Base-by-base conservation (phyloP, 2,888 invertebrate genomes). In the Apeira syringaria region DNA sequence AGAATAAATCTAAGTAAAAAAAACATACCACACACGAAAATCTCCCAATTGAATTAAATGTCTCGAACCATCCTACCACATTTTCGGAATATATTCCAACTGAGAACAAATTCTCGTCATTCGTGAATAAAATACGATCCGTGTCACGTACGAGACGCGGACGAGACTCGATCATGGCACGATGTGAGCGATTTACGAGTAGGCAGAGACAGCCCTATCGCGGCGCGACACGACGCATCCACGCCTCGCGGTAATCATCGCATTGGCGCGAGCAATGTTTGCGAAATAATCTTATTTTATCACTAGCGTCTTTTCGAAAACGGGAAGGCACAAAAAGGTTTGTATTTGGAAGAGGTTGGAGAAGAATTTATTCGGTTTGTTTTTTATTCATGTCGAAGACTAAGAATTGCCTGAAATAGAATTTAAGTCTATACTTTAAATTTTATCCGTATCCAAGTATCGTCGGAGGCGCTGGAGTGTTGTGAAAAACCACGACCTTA, bases 51-150 rank as follows among this genome's bases (percentile, higher is more conserved):
- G 28, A 43, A 45, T 45, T 34, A 38, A 38, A 44, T 34, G 30
- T 45, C 12, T 26, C 17, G 8, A 26, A n/a, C 18, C 15, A 8
- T 39, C 29, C 26, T 38, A 45, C 27, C 35, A 27, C 34, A 35
- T 36, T 31, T 12, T 18, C 8, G 22, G 36, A 20, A 36, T 29
- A 25, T 27, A 33, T 41, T 37, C 32, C 40, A 24, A 10, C 15
- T 33, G 26, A 22, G 25, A 27, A 17, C 27, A 28, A 27, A 43
- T 32, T 43, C 30, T 20, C 10, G 12, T 18, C 37, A 24, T n/a
- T 36, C 46, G 40, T 35, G 46, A 33, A 39, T 46, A 36, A 46
- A 46, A 46, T 41, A 40, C 25, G 40, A 27, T 33, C 12, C 18
- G 18, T 8, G 32, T 41, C 46, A 41, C 36, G 46, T 33, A 13